Evolutionary conservation across 2,797 vertebrate genomes (phyloP), one percentile per base, ranked within the genome.

Genomic region (Malurus leucopterus): DNA sequence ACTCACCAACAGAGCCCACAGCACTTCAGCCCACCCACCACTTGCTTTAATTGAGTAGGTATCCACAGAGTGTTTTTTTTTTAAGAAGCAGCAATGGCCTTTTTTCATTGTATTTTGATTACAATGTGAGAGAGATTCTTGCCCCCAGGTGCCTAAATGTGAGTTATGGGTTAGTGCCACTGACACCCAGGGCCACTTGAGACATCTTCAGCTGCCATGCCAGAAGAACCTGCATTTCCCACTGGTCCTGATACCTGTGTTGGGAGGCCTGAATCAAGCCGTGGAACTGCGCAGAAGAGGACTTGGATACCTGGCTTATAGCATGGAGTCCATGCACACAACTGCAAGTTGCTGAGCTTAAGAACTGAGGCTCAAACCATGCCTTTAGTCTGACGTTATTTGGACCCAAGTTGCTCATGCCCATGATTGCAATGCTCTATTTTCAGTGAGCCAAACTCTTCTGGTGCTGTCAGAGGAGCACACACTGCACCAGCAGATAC

Each of bases 221-320:
- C 49, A 65, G 59, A 40, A 68, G 15, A 36, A 55, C 29, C 4
- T 4, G 2, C 2, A 4, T n/a, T 15, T 62, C 63, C 67, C 38
- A 43, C 26, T 69, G 50, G 12, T 70, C 49, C 34, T 0, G 0
- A 26, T 13, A 10, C 12, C n/a, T 30, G 3, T 53, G 9, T 14
- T 40, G 38, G 82, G 29, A 10, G 13, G 27, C 6, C 61, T 70
- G 44, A 92, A 59, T 30, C 49, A 77, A 75, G 26, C 6, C 18
- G 20, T 65, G 41, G 30, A 72, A 50, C 3, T 15, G 51, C 74
- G n/a, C 4, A 70, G 40, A 86, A 80, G 32, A 76, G 38, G 32
- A 24, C 5, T 57, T 83, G 54, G 61, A 50, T 29, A 20, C 7
- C 24, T 41, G 14, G 5, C 59, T 87, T 53, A 63, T 2, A 4